These are phyloP conservation scores for Lynx canadensis DNA, from an alignment of 2,113 vertebrate genomes.

Conservation along the genomic window DNA sequence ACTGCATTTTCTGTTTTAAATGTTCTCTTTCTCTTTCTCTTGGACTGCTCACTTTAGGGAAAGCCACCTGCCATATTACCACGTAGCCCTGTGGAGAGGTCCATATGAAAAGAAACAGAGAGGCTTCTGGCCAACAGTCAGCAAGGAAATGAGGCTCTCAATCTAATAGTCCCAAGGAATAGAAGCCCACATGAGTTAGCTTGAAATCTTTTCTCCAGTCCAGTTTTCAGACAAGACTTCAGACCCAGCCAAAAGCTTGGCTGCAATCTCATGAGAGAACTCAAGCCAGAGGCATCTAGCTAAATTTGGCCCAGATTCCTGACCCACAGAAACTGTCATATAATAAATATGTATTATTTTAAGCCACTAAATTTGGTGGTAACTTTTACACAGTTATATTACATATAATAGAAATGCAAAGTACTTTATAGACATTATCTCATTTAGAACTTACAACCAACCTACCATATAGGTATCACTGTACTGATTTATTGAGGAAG, in stretches of 20 bases:
- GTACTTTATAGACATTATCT: not conserved
- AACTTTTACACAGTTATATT: not conserved
- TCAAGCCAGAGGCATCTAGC: not conserved
- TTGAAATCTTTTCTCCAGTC: not conserved
- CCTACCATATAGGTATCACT: not conserved
- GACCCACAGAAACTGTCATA: constrained; percentile 3
- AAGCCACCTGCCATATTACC: not conserved
- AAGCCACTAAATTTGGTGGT: not conserved
- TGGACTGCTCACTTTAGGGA: not conserved
- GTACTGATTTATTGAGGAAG: not conserved
- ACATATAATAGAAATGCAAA: not conserved
- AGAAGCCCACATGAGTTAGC: not conserved
- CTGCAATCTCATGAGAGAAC: not conserved
- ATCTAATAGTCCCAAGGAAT: not conserved
- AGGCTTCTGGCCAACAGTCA: not conserved
- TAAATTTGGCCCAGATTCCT: not conserved
- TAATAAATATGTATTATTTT: not conserved
- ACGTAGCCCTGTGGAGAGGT: not conserved
- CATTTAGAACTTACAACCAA: not conserved
- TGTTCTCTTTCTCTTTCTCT: not conserved
- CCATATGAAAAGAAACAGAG: not conserved
- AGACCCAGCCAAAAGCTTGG: not conserved
- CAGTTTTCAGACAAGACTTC: not conserved
- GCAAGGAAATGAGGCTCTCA: not conserved
- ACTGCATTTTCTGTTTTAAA: not conserved